Evolutionary conservation across 2,797 vertebrate genomes (phyloP), one percentile per base, ranked within the genome.

Genomic region (Hydrocynus forskahlii): DNA sequence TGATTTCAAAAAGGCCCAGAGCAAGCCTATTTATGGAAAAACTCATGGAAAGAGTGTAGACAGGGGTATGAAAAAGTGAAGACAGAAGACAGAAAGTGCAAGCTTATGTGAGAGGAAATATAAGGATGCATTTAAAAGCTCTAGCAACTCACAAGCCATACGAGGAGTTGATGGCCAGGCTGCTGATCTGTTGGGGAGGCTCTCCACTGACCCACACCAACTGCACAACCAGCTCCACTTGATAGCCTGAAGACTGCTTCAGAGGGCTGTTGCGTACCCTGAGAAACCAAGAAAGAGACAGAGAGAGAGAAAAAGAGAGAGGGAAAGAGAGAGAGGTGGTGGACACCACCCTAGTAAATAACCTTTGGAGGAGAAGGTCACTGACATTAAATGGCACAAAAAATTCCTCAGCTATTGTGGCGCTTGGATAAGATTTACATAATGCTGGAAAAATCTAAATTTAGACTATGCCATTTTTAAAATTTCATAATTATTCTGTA

Each of bases 181-280:
- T 99, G 82, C 96, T 98, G 92, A 99, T 98, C 85, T 96, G 98
- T 52, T 98, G 98, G 63, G 98, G 98, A 81, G 97, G 98, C 88
- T 99, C 98, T 87, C 98, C 98, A 66, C 96, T 95, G 87, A 99
- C 98, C 98, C 98, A 99, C 79, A 99, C 97, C 82, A 98, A 92
- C 92, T 99, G 98, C 88, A 98, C 96, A 88, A 99, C 96, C 63
- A 99, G 90, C 77, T 99, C 98, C 80, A 95, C 96, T 91, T 99
- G 98, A 90, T 98, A 99, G 72, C 98, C 98, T 21, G 97, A 93
- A 89, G 96, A 97, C 91, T 99, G 97, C 88, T 99, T 99, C 85
- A 99, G 94, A 86, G 98, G 95, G 89, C 96, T 95, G 87, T 92
- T 97, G 91, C 96, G 97, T 87, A 99, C 97, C 94, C 98, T 99